Conservation (phyloP, 2,113 vertebrate species). For the Halichoeres trimaculatus region DNA sequence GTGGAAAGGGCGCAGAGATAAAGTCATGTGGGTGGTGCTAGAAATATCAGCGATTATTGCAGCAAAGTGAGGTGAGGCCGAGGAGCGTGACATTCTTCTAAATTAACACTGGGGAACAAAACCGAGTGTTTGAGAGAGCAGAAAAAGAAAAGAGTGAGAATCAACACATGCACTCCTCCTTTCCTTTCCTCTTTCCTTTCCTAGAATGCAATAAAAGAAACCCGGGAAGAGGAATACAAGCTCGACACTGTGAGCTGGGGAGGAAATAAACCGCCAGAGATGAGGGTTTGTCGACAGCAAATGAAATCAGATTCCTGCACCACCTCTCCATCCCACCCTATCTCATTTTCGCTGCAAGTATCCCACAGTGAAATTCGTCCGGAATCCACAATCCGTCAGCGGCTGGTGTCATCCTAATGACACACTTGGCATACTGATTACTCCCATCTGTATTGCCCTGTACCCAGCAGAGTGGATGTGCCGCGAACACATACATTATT, state of each 20-base stretch:
- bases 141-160: neutral
- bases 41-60: slow-evolving; percentile 21
- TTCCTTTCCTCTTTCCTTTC: neutral
- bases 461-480: slow-evolving; percentile 42
- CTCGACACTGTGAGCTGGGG: slow-evolving; percentile 13
- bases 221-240: slow-evolving; percentile 4
- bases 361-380: slow-evolving; percentile 49
- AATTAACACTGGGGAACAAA: slow-evolving; percentile 8
- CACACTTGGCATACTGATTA: slow-evolving; percentile 76
- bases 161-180: slow-evolving; percentile 16
- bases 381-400: slow-evolving; percentile 65
- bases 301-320: slow-evolving; percentile 55
- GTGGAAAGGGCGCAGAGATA: slow-evolving; percentile 30
- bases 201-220: slow-evolving; percentile 34
- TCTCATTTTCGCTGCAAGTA: slow-evolving; percentile 58
- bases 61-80: slow-evolving; percentile 25
- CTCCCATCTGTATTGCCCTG: slow-evolving; percentile 53
- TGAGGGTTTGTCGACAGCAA: slow-evolving; percentile 17
- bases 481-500: slow-evolving; percentile 72
- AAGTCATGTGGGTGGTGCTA: slow-evolving; percentile 30
- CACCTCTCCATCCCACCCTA: slow-evolving; percentile 37
- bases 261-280: slow-evolving; percentile 29
- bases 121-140: slow-evolving; percentile 13
- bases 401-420: slow-evolving; percentile 68
- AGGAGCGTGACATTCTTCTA: neutral